Percentiles rank a stretch among this genome's conserved stretches.
Conservation (phyloP, 53 echinoderm and acorn worm species). For the Temnopleurus reevesii region DNA sequence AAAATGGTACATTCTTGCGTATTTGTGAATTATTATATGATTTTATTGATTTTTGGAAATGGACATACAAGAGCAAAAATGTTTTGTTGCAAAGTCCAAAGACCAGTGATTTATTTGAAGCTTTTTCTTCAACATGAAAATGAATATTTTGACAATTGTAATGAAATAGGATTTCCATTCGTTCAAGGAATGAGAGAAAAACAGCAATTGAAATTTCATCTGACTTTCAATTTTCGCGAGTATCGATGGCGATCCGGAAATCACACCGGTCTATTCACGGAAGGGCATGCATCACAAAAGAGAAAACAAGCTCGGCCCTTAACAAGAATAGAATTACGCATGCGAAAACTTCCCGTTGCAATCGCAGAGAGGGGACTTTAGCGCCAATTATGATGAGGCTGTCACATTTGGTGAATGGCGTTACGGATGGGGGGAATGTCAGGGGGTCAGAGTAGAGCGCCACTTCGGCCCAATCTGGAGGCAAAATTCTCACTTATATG, state of each 20-base stretch:
- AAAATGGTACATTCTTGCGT: too few species aligned
- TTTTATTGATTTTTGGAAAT: too few species aligned
- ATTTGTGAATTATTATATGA: too few species aligned
- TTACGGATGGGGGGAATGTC: conserved; percentile 48
- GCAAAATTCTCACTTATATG: conserved; percentile 58
- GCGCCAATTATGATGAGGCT: conserved; percentile 44
- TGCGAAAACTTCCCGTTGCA: background rate
- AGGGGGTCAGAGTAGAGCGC: conserved; percentile 50
- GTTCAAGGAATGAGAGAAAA: background rate
- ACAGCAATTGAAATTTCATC: conserved; percentile 28
- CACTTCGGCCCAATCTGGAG: conserved; percentile 42
- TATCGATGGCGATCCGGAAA: conserved; percentile 13
- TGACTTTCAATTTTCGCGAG: conserved; percentile 28
- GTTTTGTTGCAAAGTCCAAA: too few species aligned
- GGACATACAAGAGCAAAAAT: too few species aligned
- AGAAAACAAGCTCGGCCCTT: background rate
- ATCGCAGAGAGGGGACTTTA: conserved; percentile 31
- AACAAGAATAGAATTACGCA: conserved; percentile 32
- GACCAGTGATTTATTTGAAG: too few species aligned
- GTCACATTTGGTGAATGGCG: conserved; percentile 55
- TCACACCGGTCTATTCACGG: background rate
- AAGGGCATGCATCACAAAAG: background rate
- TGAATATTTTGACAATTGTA: too few species aligned
- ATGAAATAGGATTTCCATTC: too few species aligned
- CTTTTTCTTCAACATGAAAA: too few species aligned